Conservation (phyloP, 2,113 vertebrate genomes). For the Ptychochromis oligacanthus region DNA sequence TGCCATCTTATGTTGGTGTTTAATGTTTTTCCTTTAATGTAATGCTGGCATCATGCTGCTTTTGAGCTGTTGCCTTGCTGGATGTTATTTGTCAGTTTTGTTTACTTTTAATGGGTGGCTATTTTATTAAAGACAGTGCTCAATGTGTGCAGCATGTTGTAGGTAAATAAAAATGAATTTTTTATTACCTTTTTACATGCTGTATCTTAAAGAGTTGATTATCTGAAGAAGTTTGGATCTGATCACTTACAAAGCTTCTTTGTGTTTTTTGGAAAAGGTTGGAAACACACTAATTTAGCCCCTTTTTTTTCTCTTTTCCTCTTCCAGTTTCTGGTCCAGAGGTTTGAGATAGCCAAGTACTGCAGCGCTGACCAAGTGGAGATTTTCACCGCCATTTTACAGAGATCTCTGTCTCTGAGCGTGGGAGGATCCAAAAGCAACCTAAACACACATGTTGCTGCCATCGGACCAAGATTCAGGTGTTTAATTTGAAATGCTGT, state of each 20-base stretch:
- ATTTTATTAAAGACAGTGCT: not conserved
- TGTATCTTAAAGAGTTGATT: not conserved
- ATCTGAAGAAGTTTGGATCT: not conserved
- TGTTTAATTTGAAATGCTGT: constrained; percentile 50
- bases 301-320: not conserved
- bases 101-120: not conserved
- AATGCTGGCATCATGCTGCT: not conserved
- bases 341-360: constrained; percentile 98
- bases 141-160: not conserved
- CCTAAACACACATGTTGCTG: constrained; percentile 92
- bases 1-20: not conserved
- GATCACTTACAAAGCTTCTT: not conserved
- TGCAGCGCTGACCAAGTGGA: constrained; percentile 97
- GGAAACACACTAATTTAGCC: not conserved
- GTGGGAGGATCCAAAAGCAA: constrained; percentile 89
- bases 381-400: constrained; percentile 92
- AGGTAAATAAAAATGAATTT: not conserved
- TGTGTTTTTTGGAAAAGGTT: not conserved
- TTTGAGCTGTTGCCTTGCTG: not conserved
- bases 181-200: not conserved
- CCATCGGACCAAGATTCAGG: constrained; percentile 95
- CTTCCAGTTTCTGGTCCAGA: constrained; percentile 91
- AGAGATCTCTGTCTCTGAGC: constrained; percentile 89
- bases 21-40: not conserved
- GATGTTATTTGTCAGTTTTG: not conserved